Evolutionary conservation across 2,888 invertebrate species (phyloP), one percentile per base, ranked within the genome.

Genomic region (Silvanus unidentatus): DNA sequence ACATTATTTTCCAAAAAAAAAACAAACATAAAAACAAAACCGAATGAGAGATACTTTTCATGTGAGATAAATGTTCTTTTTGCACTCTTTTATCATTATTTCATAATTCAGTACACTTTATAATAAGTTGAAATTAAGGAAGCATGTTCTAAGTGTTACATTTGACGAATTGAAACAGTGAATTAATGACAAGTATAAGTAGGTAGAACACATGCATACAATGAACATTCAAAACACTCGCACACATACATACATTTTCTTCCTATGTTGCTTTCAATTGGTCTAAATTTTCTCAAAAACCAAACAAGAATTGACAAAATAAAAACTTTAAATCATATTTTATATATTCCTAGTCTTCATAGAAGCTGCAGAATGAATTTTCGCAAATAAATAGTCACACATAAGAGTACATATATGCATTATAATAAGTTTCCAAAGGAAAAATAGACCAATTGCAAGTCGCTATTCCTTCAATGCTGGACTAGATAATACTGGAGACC

Each of bases 401-500:
- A n/a, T n/a, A n/a, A n/a, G n/a, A n/a, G n/a, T n/a, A n/a, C n/a
- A n/a, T n/a, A n/a, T n/a, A n/a, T n/a, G n/a, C n/a, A n/a, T n/a
- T n/a, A n/a, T n/a, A 22, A 8, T 22, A 22, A 5, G 22, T 22
- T 5, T 22, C 3, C 8, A 5, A 22, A 22, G 3, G 8, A 22
- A 22, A 22, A 22, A 22, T 22, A 22, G 46, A 52, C 53, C 44
- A 48, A 48, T 48, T 51, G 44, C 35, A 54, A 55, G 53, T 52
- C 53, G 48, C 55, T 30, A 40, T 4, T 37, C 52, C 55, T 56
- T 63, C 63, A 64, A 62, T 64, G 64, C 77, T 77, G 77, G 79
- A 80, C 79, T 79, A 80, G 80, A 79, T 79, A 80, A 80, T 80
- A 80, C 80, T 80, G 79, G 79, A 76, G 75, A 76, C 76, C 68